Evolutionary conservation across 2,797 vertebrate species (phyloP).

Genomic region (Arrhamphus sclerolepis): DNA sequence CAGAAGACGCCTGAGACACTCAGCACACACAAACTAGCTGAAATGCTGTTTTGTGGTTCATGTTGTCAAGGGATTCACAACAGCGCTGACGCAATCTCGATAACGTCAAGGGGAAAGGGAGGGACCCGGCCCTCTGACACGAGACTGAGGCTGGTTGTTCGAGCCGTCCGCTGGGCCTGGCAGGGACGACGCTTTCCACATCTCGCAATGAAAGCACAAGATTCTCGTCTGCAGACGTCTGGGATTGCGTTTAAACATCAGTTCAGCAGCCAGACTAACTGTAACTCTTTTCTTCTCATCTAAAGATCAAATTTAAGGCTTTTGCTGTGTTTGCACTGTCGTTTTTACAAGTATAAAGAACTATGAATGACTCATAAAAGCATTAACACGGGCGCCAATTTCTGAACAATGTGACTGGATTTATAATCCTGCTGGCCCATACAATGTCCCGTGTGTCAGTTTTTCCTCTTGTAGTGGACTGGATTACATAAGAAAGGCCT

Average conservation of each 20-base stretch:
- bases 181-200: conserved; percentile 34
- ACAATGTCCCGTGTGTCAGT: conserved; percentile 31
- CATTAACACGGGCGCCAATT: not conserved
- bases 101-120: conserved; percentile 19
- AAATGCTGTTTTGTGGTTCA: conserved; percentile 27
- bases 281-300: not conserved
- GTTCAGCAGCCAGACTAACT: not conserved
- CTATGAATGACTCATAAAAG: conserved; percentile 6
- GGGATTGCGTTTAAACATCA: conserved; percentile 14
- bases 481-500: conserved; percentile 46
- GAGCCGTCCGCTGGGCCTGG: conserved; percentile 15
- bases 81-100: conserved; percentile 59
- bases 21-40: conserved; percentile 28
- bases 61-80: conserved; percentile 60
- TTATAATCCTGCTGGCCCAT: conserved; percentile 20
- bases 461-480: conserved; percentile 12
- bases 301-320: not conserved
- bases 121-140: conserved; percentile 16
- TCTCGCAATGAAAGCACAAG: conserved; percentile 30
- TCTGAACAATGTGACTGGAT: conserved; percentile 9
- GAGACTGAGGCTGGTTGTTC: conserved; percentile 12
- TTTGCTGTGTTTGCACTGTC: too few relatives aligned
- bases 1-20: conserved; percentile 30
- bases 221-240: conserved; percentile 32
- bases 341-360: not conserved